Evolutionary conservation across 2,797 vertebrate species (phyloP).

Genomic region (Scarus forsteni): DNA sequence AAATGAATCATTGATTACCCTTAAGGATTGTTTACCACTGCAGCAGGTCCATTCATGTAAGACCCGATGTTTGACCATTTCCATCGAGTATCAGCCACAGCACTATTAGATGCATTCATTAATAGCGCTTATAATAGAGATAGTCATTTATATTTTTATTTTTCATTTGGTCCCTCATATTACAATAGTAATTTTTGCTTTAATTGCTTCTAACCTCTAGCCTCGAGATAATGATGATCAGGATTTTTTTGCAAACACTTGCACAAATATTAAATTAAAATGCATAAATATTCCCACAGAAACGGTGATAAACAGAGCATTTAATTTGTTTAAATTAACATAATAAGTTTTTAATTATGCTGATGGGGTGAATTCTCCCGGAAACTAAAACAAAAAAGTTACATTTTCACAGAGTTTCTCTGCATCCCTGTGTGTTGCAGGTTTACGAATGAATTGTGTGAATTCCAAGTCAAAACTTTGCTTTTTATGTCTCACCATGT

Average conservation of each 20-base stretch:
- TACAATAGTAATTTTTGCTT: background rate
- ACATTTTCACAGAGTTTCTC: background rate
- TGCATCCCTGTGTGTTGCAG: too few relatives aligned
- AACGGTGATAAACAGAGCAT: background rate
- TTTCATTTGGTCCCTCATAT: background rate
- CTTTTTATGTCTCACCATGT: too few relatives aligned
- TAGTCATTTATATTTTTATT: slow-evolving; percentile 20
- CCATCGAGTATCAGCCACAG: background rate
- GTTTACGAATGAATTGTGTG: too few relatives aligned
- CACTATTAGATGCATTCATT: slow-evolving; percentile 3
- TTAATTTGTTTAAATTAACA: background rate
- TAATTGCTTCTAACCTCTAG: background rate
- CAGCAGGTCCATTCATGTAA: background rate
- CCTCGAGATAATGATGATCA: background rate
- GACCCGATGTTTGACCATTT: background rate
- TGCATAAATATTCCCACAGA: background rate
- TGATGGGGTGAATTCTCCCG: too few relatives aligned
- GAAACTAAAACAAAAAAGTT: too few relatives aligned
- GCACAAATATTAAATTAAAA: background rate
- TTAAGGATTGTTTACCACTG: slow-evolving; percentile 26
- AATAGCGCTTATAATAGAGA: slow-evolving; percentile 3
- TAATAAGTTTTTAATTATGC: too few relatives aligned
- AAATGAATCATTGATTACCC: slow-evolving; percentile 22
- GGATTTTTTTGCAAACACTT: background rate
- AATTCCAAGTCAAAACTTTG: too few relatives aligned